phyloP scores from a whole-genome alignment of 2,888 invertebrate species.

The Cephus pygmeus region DNA sequence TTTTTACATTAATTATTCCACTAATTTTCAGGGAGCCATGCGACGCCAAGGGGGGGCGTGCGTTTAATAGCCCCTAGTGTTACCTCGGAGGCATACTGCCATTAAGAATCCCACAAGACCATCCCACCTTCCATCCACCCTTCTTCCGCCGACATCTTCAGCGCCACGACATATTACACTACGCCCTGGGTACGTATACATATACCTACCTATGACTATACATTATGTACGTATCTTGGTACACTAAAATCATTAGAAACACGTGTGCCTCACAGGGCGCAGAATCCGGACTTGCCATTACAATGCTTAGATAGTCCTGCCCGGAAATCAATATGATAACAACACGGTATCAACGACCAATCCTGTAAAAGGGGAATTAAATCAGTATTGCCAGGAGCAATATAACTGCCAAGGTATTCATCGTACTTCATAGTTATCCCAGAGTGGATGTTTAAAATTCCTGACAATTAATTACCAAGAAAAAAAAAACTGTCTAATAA shows the following conservation, averaged over 20 bases:
- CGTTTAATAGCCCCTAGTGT: conserved; percentile 59
- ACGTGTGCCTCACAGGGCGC: conserved; percentile 59
- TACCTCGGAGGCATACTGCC: conserved; percentile 56
- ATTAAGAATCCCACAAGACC: conserved; percentile 64
- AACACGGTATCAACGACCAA: conserved; percentile 27
- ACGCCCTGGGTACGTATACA: conserved; percentile 33
- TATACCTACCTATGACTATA: conserved; percentile 46
- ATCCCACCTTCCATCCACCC: conserved; percentile 25
- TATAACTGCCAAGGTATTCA: too few species aligned
- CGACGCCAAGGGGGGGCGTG: conserved; percentile 36
- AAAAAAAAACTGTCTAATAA: too few species aligned
- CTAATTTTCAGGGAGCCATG: conserved; percentile 36
- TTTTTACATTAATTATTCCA: conserved; percentile 39
- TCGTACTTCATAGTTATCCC: too few species aligned
- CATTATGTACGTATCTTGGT: conserved; percentile 46
- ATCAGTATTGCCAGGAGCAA: too few species aligned
- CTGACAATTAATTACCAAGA: too few species aligned
- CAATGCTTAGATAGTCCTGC: conserved; percentile 56
- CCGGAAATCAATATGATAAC: conserved; percentile 63
- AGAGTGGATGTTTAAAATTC: too few species aligned
- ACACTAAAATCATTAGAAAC: conserved; percentile 64
- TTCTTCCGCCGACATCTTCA: conserved; percentile 19
- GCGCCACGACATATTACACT: conserved; percentile 49
- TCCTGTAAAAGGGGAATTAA: background rate
- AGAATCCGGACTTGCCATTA: conserved; percentile 58